These are phyloP conservation scores for Uria aalge DNA, from an alignment of 2,113 vertebrate species.

Conservation along the genomic window DNA sequence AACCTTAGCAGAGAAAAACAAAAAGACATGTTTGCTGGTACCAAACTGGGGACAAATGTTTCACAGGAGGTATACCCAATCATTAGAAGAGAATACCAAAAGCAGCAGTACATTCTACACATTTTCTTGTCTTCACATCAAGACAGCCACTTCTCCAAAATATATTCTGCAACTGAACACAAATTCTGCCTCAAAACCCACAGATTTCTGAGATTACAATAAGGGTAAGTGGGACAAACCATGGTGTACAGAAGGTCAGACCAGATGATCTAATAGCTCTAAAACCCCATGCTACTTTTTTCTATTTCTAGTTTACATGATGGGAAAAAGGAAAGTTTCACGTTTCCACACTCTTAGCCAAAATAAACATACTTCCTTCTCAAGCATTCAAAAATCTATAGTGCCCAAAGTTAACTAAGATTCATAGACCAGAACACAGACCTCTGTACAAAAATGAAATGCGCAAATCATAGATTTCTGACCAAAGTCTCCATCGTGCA, in stretches of 20 bases:
- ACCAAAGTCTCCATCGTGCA: neutral
- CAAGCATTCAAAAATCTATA: slow-evolving; percentile 57
- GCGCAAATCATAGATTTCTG: neutral
- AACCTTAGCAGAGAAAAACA: neutral
- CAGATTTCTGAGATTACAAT: neutral
- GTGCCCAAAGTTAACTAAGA: slow-evolving; percentile 15
- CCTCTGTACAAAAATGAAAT: neutral
- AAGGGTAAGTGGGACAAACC: neutral
- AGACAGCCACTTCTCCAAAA: neutral
- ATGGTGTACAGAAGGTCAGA: neutral
- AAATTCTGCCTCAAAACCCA: neutral
- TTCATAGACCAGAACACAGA: slow-evolving; percentile 16
- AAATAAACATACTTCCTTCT: slow-evolving; percentile 58
- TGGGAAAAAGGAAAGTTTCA: slow-evolving; percentile 52
- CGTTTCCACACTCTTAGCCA: slow-evolving; percentile 58
- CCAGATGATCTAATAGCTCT: neutral
- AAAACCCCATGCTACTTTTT: slow-evolving; percentile 35
- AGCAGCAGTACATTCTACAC: neutral
- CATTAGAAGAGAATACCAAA: neutral
- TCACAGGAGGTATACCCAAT: neutral
- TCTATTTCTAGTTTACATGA: slow-evolving; percentile 65
- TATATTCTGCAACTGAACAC: neutral
- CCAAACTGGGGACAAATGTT: neutral
- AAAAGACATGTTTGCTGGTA: neutral
- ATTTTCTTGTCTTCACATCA: neutral